These are phyloP conservation scores for Parus major DNA, from an alignment of 2,113 vertebrate genomes.

Conservation along the genomic window DNA sequence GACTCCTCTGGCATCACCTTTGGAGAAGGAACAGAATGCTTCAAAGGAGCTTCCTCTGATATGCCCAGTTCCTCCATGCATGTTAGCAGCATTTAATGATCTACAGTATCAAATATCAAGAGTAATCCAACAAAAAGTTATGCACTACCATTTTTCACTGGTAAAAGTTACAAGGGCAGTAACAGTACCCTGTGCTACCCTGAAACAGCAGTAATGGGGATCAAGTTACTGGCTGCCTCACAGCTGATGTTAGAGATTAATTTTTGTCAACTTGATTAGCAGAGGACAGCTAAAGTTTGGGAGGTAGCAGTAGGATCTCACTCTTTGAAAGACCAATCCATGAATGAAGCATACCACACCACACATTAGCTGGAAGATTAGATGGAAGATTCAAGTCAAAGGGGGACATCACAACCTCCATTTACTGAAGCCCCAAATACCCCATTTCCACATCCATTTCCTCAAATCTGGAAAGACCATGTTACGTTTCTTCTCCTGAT, in stretches of 20 bases:
- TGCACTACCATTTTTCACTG: not conserved
- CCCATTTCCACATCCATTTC: not conserved
- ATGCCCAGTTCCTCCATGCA: not conserved
- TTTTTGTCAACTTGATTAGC: not conserved
- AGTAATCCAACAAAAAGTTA: not conserved
- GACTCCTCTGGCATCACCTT: not conserved
- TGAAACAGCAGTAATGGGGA: not conserved
- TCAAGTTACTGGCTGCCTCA: not conserved
- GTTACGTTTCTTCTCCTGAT: not conserved
- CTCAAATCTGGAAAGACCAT: not conserved
- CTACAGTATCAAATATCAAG: not conserved
- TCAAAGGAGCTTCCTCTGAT: not conserved
- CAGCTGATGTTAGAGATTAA: slow-evolving; percentile 14
- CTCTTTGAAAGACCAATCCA: not conserved
- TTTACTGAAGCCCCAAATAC: not conserved
- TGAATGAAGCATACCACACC: not conserved
- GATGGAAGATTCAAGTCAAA: not conserved
- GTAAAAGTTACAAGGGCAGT: not conserved
- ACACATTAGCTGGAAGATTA: not conserved
- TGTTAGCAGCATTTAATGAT: not conserved
- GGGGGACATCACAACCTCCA: not conserved
- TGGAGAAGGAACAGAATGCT: not conserved
- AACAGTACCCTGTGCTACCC: not conserved
- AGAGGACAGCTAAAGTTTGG: not conserved
- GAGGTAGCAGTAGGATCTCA: not conserved